Evolutionary conservation across 1,140 invertebrate genomes (phyloP).

Genomic region (Pomacea maculata): DNA sequence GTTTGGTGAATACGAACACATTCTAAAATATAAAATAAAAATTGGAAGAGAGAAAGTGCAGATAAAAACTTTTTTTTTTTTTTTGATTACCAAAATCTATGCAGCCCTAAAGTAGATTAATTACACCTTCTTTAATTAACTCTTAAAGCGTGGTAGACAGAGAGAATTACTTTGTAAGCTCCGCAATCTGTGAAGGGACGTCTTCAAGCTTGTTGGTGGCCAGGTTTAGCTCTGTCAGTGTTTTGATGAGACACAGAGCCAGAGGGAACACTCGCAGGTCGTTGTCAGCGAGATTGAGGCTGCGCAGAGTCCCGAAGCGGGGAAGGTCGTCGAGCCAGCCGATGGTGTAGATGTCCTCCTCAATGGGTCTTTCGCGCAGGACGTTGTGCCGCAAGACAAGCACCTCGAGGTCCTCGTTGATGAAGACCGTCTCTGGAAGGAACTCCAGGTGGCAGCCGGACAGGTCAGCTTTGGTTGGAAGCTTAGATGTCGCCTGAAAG

Average conservation of each 20-base stretch:
- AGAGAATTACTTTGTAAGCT: slow-evolving; percentile 55
- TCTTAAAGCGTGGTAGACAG: too few relatives aligned
- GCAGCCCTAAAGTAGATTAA: too few relatives aligned
- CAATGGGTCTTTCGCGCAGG: slow-evolving; percentile 60
- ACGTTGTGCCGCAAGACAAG: slow-evolving; percentile 64
- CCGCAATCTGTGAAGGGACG: slow-evolving; percentile 56
- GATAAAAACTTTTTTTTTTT: too few relatives aligned
- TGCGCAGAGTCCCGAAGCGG: slow-evolving; percentile 56
- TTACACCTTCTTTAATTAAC: too few relatives aligned
- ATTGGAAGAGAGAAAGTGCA: too few relatives aligned
- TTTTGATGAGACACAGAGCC: slow-evolving; percentile 56
- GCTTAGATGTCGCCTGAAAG: slow-evolving; percentile 61
- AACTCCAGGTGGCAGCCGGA: slow-evolving; percentile 65
- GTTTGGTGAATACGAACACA: not conserved
- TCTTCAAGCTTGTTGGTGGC: slow-evolving; percentile 63
- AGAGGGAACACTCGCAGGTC: slow-evolving; percentile 56
- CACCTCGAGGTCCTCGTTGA: slow-evolving; percentile 61
- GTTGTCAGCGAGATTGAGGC: slow-evolving; percentile 64
- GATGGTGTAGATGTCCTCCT: slow-evolving; percentile 65
- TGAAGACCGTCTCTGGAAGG: slow-evolving; percentile 63
- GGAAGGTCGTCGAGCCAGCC: slow-evolving; percentile 37
- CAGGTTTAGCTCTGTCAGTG: slow-evolving; percentile 62
- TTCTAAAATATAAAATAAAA: not conserved
- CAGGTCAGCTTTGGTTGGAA: slow-evolving; percentile 63
- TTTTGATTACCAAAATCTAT: too few relatives aligned